These are phyloP conservation scores for Schlechtendalia chinensis DNA, from an alignment of 1,140 invertebrate genomes.

Conservation along the genomic window DNA sequence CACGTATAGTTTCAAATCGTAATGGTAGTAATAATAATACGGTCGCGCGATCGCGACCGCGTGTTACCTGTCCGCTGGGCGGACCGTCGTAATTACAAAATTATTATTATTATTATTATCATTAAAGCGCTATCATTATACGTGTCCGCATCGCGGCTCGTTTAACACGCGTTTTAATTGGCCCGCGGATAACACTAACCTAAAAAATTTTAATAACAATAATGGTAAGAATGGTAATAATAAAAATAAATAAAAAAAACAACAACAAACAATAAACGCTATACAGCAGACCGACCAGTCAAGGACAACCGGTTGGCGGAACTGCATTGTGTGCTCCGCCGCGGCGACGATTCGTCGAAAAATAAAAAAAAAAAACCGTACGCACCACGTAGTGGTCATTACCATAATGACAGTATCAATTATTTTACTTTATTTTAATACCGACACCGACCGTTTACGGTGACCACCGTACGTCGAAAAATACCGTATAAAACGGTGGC, in stretches of 20 bases:
- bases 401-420: not conserved
- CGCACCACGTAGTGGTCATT: not conserved
- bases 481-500: no score
- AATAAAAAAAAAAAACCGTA: not conserved
- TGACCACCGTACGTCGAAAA: no score
- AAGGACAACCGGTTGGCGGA: slow-evolving; percentile 35
- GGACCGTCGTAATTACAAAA: not conserved
- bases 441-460: no score
- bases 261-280: slow-evolving; percentile 22
- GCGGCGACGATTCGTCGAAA: not conserved
- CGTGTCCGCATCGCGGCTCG: slow-evolving; percentile 17
- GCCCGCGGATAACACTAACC: slow-evolving; percentile 31
- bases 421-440: not conserved
- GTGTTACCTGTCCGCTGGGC: not conserved
- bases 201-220: slow-evolving; percentile 41
- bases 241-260: not conserved
- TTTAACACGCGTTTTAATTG: slow-evolving; percentile 44
- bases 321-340: slow-evolving; percentile 5
- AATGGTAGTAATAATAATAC: no score
- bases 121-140: not conserved
- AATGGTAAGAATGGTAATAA: not conserved
- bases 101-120: not conserved
- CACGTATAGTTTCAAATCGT: no score
- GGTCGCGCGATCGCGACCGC: not conserved
- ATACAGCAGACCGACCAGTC: not conserved